Base-by-base conservation (phyloP, 2,888 invertebrate species). In the Nomada hirtipes region DNA sequence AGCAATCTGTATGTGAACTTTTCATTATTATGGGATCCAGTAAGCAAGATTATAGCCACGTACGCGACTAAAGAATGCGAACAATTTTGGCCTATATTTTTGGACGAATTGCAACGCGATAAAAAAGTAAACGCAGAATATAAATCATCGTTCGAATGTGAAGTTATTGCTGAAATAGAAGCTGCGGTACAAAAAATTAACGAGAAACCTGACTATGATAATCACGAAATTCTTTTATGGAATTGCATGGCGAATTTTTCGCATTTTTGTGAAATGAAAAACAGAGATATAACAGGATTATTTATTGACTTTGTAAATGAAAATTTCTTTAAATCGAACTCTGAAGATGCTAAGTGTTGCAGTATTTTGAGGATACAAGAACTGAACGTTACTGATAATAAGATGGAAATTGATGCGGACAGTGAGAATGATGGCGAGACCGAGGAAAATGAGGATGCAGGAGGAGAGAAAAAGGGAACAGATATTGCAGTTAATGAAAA, bases 1-100 rank as follows among this genome's bases (percentile, higher is more conserved):
- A 98, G 98, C 2, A 95, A 96, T 79, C 94, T 98, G 67, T 97
- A 97, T 92, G 95, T 97, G 26, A 98, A 98, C 92, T 98, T 99
- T 90, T 97, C 97, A 88, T 94, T 98, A 18, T 93, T 99, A 0
- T 99, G 99, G 99, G 97, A 97, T 82, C 98, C 98, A 0, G 95
- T 97, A 0, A 94, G 95, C 20, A 96, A 97, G 90, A 95, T 98
- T 57, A 96, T 99, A 64, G 95, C 96, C 1, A 95, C 96, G 0
- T 97, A 97, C 91, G 97, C 97, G 0, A 95, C 69, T 4, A 91
- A 90, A 69, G 89, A 91, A 1, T 93, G 90, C 0, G 94, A 95
- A n/a, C 94, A 95, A 42, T 98, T 98, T 94, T 98, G 98, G 98
- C 94, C 94, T 0, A 94, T 96, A 55, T 98, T 96, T 89, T 94